Evolutionary conservation across 2,888 invertebrate genomes (phyloP), one percentile per base, ranked within the genome.

Genomic region (Alloplasta piceator): DNA sequence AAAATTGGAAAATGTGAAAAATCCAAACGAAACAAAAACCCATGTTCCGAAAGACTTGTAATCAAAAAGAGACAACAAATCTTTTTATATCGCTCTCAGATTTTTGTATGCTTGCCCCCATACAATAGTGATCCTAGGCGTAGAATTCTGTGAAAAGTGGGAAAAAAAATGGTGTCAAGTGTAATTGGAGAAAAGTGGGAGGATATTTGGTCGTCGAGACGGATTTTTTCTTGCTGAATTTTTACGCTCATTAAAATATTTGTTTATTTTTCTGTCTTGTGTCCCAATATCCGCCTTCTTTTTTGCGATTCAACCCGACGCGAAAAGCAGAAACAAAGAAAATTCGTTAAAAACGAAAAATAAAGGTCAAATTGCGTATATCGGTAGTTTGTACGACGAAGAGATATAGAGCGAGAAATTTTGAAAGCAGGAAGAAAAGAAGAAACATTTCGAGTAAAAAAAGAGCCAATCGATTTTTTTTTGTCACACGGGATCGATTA

Each of bases 51-150:
- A 71, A 60, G 60, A 83, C 73, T 82, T 79, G 78, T 79, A 83
- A 85, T 80, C 81, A 84, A 80, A 82, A 84, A 71, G 46, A 73
- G 36, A 76, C 78, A 83, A 86, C 26, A 26, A 26, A 26, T 26
- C 85, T 85, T 85, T 85, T 86, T 83, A 82, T 86, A 83, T 83
- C 81, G 82, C 80, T 84, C 80, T 84, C 68, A 72, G 80, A 86
- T 75, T 86, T 87, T 85, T 85, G 84, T 87, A 87, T 83, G 86
- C 87, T 86, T 87, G 80, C 72, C 80, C 80, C 60, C 75, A 61
- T 73, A 52, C 63, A 26, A 26, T 77, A 77, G 64, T 71, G 43
- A 56, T 77, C 70, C 73, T 84, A 83, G 84, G 80, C 80, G 64
- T 82, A 64, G 66, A 77, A 60, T 80, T 48, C 56, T 64, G 38